Evolutionary conservation across 2,113 vertebrate genomes (phyloP).

Genomic region (Archilochus colubris): DNA sequence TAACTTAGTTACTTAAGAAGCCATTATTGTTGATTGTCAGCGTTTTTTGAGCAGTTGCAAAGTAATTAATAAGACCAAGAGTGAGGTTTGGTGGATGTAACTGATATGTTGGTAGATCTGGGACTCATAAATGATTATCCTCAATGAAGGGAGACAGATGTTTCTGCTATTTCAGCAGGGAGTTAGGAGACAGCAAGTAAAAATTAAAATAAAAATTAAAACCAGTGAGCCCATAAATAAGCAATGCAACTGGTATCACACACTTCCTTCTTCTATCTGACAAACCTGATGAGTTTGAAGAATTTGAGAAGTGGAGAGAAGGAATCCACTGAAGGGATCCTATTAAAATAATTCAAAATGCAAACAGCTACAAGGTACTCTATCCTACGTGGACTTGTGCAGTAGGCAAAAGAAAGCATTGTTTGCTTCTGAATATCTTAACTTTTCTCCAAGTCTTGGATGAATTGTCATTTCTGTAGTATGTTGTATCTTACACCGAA

Average conservation of each 20-base stretch:
- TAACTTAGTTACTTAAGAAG: constrained; percentile 61
- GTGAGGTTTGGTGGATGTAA: constrained; percentile 69
- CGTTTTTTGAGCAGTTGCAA: constrained; percentile 72
- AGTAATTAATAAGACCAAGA: constrained; percentile 75
- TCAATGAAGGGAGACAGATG: constrained; percentile 64
- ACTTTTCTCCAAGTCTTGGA: not conserved
- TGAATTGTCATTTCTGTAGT: not conserved
- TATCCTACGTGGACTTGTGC: not conserved
- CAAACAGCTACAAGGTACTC: not conserved
- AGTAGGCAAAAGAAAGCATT: not conserved
- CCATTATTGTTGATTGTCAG: constrained; percentile 63
- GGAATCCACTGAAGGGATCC: not conserved
- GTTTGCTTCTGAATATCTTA: not conserved
- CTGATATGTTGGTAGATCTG: constrained; percentile 75
- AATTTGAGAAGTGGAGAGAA: not conserved
- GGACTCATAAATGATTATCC: constrained; percentile 63
- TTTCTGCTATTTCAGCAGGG: constrained; percentile 69
- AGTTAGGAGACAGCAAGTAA: constrained; percentile 12
- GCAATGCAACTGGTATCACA: not conserved
- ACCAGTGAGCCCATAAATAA: not conserved
- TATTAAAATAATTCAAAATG: not conserved
- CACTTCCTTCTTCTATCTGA: not conserved
- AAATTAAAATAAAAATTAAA: constrained; percentile 1
- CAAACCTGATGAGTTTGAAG: not conserved
- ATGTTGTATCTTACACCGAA: not conserved